Base-by-base conservation (phyloP, 2,888 invertebrate species). In the Callyntrura sp. region DNA sequence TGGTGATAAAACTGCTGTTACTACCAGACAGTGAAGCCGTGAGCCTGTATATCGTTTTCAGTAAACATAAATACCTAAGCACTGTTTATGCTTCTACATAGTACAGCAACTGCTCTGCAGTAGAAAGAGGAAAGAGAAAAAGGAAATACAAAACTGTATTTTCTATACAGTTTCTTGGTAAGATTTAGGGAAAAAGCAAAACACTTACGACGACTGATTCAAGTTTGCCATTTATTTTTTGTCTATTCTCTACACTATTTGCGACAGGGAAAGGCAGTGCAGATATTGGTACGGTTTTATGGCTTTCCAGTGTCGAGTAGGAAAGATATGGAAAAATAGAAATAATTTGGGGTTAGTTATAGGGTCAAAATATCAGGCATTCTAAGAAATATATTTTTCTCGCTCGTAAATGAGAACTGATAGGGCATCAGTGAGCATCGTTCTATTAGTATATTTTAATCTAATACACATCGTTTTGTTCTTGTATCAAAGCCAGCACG, bases 211-310 rank as follows among this genome's bases (percentile, higher is more conserved):
- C 35, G 73, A 88, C 73, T 88, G 82, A 73, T 88, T 88, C 88
- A 88, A 88, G 88, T 88, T 88, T 88, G 70, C 88, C 88, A 62
- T 88, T 88, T 76, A 55, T 25, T 73, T 87, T 70, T 8, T 12
- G 11, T 12, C 20, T n/a, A 48, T n/a, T 51, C 35, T 76, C 76
- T 76, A 48, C 9, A 25, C 14, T 11, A 76, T 8, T 48, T 51
- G 23, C 76, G 14, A 14, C 51, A 76, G n/a, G n/a, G 20, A 48
- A 76, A 17, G 17, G 35, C 20, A 73, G 3, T 20, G 23, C 17
- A 76, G 11, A 68, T 14, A 20, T 87, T 65, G 62, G n/a, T 85
- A 43, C 35, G 9, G 62, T 55, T 68, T 79, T n/a, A n/a, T n/a
- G n/a, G n/a, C 45, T 43, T 85, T 62, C 48, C n/a, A 62, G 48